Percentiles rank a stretch among this genome's conserved stretches.
Conservation (phyloP, 2,888 invertebrate genomes). For the Microplitis deprimator region DNA sequence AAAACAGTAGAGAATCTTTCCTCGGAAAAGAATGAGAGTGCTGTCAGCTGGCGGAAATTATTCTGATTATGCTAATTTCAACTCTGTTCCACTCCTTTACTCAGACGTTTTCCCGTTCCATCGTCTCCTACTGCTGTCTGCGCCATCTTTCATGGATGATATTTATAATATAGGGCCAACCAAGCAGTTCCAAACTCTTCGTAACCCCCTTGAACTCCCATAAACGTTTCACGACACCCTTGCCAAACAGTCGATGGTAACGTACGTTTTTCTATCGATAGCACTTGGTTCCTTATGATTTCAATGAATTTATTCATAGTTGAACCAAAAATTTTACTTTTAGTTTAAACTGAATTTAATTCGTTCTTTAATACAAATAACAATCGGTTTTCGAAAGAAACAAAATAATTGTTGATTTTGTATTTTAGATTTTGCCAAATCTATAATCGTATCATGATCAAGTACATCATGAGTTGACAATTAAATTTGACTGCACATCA, state of each 20-base stretch:
- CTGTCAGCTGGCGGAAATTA: constrained; percentile 78
- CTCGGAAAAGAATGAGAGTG: constrained; percentile 74
- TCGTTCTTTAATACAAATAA: not conserved
- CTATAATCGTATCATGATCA: too few species aligned
- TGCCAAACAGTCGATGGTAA: constrained; percentile 41
- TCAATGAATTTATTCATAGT: constrained; percentile 67
- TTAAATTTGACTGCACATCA: too few species aligned
- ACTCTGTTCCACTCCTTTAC: constrained; percentile 73
- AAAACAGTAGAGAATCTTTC: constrained; percentile 71
- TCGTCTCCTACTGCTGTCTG: constrained; percentile 70
- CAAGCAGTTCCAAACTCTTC: constrained; percentile 71
- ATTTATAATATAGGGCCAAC: constrained; percentile 71
- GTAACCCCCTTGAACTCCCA: constrained; percentile 54
- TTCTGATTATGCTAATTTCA: constrained; percentile 78
- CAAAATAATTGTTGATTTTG: too few species aligned
- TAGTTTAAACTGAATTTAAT: constrained; percentile 10
- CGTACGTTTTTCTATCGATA: constrained; percentile 30
- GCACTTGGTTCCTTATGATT: constrained; percentile 50
- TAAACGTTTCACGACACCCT: constrained; percentile 47
- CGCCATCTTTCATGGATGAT: constrained; percentile 71
- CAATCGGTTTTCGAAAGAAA: not conserved
- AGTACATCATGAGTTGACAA: too few species aligned
- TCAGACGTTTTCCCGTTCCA: constrained; percentile 59
- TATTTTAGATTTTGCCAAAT: too few species aligned
- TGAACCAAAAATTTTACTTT: constrained; percentile 52